Evolutionary conservation across 2,113 vertebrate species (phyloP).

Genomic region (Tachysurus fulvidraco): DNA sequence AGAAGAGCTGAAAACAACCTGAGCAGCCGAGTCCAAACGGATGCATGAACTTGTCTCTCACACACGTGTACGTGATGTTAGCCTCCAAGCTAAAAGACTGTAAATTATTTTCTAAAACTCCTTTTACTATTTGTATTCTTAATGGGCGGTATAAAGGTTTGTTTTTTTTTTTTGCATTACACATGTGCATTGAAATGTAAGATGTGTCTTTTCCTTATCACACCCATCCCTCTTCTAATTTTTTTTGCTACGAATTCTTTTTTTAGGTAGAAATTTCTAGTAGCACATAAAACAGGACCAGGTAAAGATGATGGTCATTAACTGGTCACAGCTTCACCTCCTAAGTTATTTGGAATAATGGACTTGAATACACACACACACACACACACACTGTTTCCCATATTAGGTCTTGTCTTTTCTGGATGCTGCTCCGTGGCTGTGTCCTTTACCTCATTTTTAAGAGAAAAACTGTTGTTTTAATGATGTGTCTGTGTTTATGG

Average conservation of each 20-base stretch:
- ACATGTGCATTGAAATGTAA: slow-evolving; percentile 53
- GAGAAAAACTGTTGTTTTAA: slow-evolving; percentile 54
- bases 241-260: slow-evolving; percentile 44
- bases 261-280: slow-evolving; percentile 26
- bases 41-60: slow-evolving; percentile 46
- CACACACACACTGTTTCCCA: not conserved
- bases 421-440: slow-evolving; percentile 42
- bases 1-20: slow-evolving; percentile 74
- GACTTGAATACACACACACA: slow-evolving; percentile 30
- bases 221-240: not conserved
- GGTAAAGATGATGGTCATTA: slow-evolving; percentile 23
- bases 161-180: slow-evolving; percentile 58
- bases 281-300: slow-evolving; percentile 50
- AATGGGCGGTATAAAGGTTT: slow-evolving; percentile 50
- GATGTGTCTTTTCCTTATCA: slow-evolving; percentile 29
- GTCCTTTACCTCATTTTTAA: slow-evolving; percentile 60
- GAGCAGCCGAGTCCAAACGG: slow-evolving; percentile 47
- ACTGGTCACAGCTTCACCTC: slow-evolving; percentile 26
- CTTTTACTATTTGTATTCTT: slow-evolving; percentile 64
- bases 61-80: slow-evolving; percentile 37
- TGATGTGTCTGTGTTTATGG: slow-evolving; percentile 50
- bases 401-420: slow-evolving; percentile 49
- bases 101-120: slow-evolving; percentile 67
- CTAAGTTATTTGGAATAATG: slow-evolving; percentile 66
- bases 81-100: slow-evolving; percentile 57